A percentile compares a stretch with the other conserved stretches of the same genome.
phyloP scores from a whole-genome alignment of 2,888 invertebrate species.

The Sisyra terminalis region DNA sequence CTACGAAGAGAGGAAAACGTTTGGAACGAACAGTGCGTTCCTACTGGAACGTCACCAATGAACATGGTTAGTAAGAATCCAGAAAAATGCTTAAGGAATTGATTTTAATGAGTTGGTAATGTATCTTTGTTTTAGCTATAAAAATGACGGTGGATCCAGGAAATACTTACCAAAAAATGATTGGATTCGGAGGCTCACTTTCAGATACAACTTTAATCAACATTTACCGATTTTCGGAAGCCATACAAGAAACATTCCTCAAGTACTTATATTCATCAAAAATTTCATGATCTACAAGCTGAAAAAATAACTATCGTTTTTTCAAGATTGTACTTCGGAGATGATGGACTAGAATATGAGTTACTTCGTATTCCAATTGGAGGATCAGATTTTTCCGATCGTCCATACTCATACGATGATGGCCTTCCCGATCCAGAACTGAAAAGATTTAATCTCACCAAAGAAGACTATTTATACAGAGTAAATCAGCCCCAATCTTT shows the following conservation, averaged over 20 bases:
- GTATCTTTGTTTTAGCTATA: too few species aligned
- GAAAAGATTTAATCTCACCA: conserved; percentile 41
- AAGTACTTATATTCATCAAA: too few species aligned
- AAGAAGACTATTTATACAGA: conserved; percentile 54
- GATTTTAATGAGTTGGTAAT: too few species aligned
- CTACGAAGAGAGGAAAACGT: conserved; percentile 39
- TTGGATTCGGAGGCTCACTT: conserved; percentile 76
- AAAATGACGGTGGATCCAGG: too few species aligned
- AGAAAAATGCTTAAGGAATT: too few species aligned
- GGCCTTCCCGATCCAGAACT: conserved; percentile 35
- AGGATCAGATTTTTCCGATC: conserved; percentile 73
- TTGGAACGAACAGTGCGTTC: conserved; percentile 18
- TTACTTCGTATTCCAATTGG: conserved; percentile 70
- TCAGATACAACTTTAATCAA: conserved; percentile 52
- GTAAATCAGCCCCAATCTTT: conserved; percentile 19
- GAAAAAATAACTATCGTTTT: too few species aligned
- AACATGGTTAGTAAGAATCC: too few species aligned
- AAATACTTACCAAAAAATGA: too few species aligned
- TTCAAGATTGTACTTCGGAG: conserved; percentile 41
- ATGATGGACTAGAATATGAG: conserved; percentile 57
- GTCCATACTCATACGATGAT: conserved; percentile 65
- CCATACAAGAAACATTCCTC: conserved; percentile 18
- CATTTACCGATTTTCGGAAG: conserved; percentile 16
- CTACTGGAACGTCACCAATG: conserved; percentile 4
- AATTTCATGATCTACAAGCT: too few species aligned